These are phyloP conservation scores for Rhinophrynus dorsalis DNA, from an alignment of 2,797 vertebrate genomes.

Conservation along the genomic window DNA sequence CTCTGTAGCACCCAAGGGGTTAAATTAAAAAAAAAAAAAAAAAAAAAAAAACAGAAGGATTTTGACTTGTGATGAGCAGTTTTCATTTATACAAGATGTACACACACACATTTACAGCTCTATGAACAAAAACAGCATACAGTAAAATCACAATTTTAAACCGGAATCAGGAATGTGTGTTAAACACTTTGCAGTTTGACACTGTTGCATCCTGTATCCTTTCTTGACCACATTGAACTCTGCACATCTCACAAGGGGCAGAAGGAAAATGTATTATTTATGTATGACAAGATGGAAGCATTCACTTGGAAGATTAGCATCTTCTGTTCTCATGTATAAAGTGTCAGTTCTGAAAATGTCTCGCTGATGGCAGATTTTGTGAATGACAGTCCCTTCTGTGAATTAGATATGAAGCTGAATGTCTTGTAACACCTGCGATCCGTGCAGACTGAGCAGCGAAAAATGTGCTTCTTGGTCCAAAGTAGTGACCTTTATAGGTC, in stretches of 20 bases:
- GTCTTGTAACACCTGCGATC: constrained; percentile 7
- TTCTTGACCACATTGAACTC: constrained; percentile 31
- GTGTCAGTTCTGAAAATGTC: constrained; percentile 45
- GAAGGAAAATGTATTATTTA: constrained; percentile 39
- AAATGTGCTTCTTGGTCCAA: neutral
- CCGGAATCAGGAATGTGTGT: too few species aligned
- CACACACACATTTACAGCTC: too few species aligned
- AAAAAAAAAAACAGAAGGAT: too few species aligned
- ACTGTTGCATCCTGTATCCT: constrained; percentile 10
- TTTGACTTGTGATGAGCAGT: too few species aligned
- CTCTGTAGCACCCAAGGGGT: too few species aligned
- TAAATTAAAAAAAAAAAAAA: too few species aligned
- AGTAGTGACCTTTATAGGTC: neutral
- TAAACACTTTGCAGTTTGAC: neutral
- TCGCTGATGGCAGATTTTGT: constrained; percentile 35
- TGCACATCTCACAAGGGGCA: constrained; percentile 26
- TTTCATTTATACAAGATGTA: too few species aligned
- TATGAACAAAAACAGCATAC: too few species aligned
- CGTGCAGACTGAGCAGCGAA: neutral
- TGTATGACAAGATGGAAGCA: constrained; percentile 43
- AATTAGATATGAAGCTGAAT: constrained; percentile 27
- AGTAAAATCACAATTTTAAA: too few species aligned
- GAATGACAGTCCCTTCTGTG: constrained; percentile 42
- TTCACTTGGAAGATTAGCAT: constrained; percentile 48
- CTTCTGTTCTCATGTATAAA: constrained; percentile 43